phyloP scores from a whole-genome alignment of 1,140 invertebrate species.

The Cheumatopsyche charites region DNA sequence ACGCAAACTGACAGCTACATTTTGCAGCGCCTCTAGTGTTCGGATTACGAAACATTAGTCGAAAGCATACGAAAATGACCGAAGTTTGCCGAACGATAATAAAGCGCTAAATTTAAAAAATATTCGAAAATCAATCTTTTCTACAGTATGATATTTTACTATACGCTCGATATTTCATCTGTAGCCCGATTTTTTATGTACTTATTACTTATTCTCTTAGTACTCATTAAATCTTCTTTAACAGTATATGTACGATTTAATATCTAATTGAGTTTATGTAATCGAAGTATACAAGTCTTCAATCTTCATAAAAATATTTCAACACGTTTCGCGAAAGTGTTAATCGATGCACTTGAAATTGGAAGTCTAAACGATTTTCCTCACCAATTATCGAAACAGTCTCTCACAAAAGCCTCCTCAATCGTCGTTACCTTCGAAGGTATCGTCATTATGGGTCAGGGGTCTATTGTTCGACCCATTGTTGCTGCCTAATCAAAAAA shows the following conservation, averaged over 20 bases:
- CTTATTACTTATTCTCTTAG: no score
- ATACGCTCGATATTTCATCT: no score
- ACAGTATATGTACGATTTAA: no score
- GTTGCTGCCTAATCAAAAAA: conserved; percentile 14
- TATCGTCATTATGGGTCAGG: conserved; percentile 17
- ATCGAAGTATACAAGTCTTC: no score
- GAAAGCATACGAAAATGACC: not conserved
- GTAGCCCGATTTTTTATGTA: no score
- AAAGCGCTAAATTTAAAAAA: not conserved
- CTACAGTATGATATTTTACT: no score
- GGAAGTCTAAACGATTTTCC: conserved; percentile 3
- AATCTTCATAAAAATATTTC: no score
- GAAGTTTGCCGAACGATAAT: not conserved
- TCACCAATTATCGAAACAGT: not conserved
- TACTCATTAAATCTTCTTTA: no score
- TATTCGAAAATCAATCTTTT: no score
- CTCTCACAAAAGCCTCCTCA: conserved; percentile 8
- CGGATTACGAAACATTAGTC: not conserved
- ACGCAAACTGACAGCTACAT: not conserved
- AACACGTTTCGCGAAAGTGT: no score
- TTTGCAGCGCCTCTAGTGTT: not conserved
- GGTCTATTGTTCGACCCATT: conserved; percentile 22
- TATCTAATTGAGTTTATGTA: no score
- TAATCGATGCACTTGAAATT: not conserved
- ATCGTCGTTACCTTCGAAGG: not conserved